Conservation (phyloP, 1,140 invertebrate genomes). For the Anastrepha obliqua region DNA sequence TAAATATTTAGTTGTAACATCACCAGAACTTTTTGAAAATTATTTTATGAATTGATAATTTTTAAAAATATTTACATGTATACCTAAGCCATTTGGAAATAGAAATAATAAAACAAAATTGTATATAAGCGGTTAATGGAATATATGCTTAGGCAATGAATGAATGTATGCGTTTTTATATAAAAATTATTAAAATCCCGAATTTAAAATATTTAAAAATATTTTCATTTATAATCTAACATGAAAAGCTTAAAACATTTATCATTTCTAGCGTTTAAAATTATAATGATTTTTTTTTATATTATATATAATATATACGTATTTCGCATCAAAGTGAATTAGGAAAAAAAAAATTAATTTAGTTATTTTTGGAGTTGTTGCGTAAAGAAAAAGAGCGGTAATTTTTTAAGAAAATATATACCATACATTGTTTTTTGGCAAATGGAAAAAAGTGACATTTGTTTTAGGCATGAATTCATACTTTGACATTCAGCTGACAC, state of each 20-base stretch:
- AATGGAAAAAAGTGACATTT: constrained; percentile 43
- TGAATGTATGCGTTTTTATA: not conserved
- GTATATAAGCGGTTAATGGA: no score
- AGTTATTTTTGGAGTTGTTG: constrained; percentile 31
- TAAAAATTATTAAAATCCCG: no score
- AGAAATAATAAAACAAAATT: no score
- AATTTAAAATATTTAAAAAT: not conserved
- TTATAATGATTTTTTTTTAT: not conserved
- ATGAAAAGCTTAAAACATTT: constrained; percentile 45
- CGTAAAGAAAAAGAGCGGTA: constrained; percentile 43
- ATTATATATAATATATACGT: not conserved
- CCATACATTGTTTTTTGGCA: constrained; percentile 10
- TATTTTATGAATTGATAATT: no score
- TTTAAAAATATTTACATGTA: no score
- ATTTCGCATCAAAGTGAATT: not conserved
- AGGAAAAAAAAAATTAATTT: constrained; percentile 47
- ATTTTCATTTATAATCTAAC: not conserved
- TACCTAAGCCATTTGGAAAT: no score
- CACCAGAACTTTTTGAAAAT: no score
- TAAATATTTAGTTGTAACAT: no score
- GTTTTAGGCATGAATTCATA: constrained; percentile 67
- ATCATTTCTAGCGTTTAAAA: not conserved
- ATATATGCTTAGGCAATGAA: not conserved
- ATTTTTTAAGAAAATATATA: constrained; percentile 47
- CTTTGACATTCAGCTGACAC: constrained; percentile 75